Conservation (phyloP, 53 echinoderm and acorn worm genomes). For the Pentamera pediparva region DNA sequence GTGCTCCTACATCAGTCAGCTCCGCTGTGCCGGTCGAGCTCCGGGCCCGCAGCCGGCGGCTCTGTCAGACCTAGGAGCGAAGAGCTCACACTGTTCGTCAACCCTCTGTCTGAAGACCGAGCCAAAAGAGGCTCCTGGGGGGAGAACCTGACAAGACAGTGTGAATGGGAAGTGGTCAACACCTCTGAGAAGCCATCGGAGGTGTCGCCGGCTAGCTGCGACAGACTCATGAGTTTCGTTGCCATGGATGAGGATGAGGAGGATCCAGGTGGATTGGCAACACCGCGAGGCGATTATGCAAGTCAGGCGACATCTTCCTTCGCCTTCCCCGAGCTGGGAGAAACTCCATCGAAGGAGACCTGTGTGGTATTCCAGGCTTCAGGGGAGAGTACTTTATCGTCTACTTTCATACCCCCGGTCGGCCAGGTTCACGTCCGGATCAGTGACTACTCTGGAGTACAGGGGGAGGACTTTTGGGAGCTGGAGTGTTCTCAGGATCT, state of each 20-base stretch:
- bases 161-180: slow-evolving; percentile 6
- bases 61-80: slow-evolving; percentile 2
- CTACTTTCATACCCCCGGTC: neutral
- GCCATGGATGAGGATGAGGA: slow-evolving; percentile 27
- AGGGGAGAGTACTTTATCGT: neutral
- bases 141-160: neutral
- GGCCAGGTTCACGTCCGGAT: slow-evolving; percentile 13
- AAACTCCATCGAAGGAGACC: neutral
- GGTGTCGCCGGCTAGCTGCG: neutral
- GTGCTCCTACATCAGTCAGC: neutral
- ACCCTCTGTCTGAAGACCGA: slow-evolving; percentile 30
- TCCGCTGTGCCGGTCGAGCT: neutral
- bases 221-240: neutral
- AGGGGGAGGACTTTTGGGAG: slow-evolving; percentile 35
- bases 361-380: slow-evolving; percentile 2
- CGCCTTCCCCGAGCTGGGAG: slow-evolving; percentile 7
- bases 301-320: slow-evolving; percentile 8
- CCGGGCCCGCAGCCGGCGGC: neutral
- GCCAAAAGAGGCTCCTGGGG: slow-evolving; percentile 1
- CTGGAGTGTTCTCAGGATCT: slow-evolving; percentile 27
- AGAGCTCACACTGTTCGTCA: slow-evolving; percentile 30
- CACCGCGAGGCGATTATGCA: slow-evolving; percentile 1
- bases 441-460: slow-evolving; percentile 20
- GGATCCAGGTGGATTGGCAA: slow-evolving; percentile 19
- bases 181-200: neutral